Evolutionary conservation across 2,888 invertebrate genomes (phyloP).

Genomic region (Coelinius sp.): DNA sequence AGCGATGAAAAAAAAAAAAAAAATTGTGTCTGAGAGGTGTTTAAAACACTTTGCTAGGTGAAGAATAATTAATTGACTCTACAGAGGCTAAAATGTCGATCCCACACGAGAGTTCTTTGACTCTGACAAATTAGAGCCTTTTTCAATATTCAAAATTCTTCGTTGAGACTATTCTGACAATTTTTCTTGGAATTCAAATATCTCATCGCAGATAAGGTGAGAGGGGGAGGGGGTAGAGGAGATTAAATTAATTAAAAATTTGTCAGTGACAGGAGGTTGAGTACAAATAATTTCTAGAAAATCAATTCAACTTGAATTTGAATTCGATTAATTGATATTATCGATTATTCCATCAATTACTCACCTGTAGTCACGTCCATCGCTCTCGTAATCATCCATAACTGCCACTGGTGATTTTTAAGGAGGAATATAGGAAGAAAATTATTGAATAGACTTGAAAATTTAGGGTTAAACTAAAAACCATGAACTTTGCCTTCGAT

Average conservation of each 20-base stretch:
- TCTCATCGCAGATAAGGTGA: background rate
- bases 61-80: background rate
- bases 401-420: slow-evolving; percentile 13
- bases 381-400: slow-evolving; percentile 45
- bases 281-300: background rate
- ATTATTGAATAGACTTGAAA: slow-evolving; percentile 40
- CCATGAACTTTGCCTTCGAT: slow-evolving; percentile 23
- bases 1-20: background rate
- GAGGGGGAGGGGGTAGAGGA: background rate
- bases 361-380: slow-evolving; percentile 39
- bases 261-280: background rate
- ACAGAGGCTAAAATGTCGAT: background rate
- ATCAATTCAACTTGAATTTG: background rate
- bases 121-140: too few species aligned
- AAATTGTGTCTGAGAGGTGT: background rate
- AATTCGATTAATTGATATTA: background rate
- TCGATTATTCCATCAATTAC: background rate
- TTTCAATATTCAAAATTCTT: too few species aligned
- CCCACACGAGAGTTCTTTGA: too few species aligned
- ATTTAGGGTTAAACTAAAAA: slow-evolving; percentile 42
- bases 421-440: slow-evolving; percentile 25
- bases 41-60: background rate
- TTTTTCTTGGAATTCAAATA: background rate
- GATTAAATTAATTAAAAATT: background rate
- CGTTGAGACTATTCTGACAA: background rate